These are phyloP conservation scores for Drosophila peninsularis DNA, from an alignment of 2,888 invertebrate species.

Conservation along the genomic window DNA sequence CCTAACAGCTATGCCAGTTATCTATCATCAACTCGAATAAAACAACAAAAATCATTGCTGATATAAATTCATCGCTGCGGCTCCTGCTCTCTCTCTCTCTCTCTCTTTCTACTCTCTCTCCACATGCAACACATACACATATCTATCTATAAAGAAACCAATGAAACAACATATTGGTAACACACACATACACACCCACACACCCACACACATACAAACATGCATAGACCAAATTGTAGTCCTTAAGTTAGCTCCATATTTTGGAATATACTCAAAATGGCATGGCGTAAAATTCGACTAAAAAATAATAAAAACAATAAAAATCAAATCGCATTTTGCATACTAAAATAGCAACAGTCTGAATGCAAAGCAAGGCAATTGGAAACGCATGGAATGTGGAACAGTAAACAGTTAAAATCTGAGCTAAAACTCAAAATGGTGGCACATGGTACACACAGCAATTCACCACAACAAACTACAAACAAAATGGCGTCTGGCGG, in stretches of 20 bases:
- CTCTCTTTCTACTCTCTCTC: neutral
- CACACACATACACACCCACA: slow-evolving; percentile 18
- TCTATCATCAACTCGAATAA: slow-evolving; percentile 24
- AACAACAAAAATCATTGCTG: slow-evolving; percentile 25
- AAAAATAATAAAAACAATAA: slow-evolving; percentile 30
- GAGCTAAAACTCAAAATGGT: slow-evolving; percentile 41
- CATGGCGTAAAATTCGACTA: slow-evolving; percentile 60
- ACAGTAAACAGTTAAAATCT: slow-evolving; percentile 37
- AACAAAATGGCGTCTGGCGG: slow-evolving; percentile 37
- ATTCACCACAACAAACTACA: neutral
- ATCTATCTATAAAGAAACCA: slow-evolving; percentile 29
- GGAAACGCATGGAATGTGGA: slow-evolving; percentile 75
- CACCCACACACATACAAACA: slow-evolving; percentile 13
- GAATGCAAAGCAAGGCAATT: slow-evolving; percentile 43
- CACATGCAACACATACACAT: slow-evolving; percentile 24
- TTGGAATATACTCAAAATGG: slow-evolving; percentile 51
- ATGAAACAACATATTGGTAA: slow-evolving; percentile 61
- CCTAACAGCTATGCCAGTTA: slow-evolving; percentile 19
- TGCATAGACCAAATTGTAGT: slow-evolving; percentile 42
- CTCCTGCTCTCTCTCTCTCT: slow-evolving; percentile 21
- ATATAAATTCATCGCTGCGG: slow-evolving; percentile 22
- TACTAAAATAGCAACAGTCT: slow-evolving; percentile 57
- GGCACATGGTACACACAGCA: slow-evolving; percentile 37
- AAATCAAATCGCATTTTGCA: slow-evolving; percentile 53
- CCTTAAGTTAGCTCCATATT: slow-evolving; percentile 35